Conservation (phyloP, 2,113 vertebrate species). For the Trogon melanurus region DNA sequence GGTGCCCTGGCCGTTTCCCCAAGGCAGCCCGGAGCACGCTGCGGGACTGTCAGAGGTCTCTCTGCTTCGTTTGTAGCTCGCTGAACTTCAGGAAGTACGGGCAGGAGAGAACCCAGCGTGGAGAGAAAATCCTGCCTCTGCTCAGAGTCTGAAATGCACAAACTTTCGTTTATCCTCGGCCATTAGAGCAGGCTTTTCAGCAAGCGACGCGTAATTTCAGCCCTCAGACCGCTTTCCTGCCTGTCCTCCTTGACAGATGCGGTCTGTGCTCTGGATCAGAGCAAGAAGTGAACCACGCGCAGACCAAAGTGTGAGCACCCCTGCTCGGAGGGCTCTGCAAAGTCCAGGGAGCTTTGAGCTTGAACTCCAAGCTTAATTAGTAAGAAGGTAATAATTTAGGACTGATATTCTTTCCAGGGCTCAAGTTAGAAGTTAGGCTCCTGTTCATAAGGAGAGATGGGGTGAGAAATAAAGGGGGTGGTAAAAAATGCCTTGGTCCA, state of each 20-base stretch:
- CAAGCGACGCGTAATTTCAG: rapidly evolving
- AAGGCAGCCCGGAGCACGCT: background rate
- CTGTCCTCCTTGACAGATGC: background rate
- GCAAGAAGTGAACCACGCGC: background rate
- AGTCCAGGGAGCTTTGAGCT: background rate
- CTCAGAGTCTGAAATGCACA: rapidly evolving
- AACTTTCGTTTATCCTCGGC: background rate
- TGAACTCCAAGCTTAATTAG: background rate
- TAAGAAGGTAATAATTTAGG: background rate
- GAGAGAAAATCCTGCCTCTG: background rate
- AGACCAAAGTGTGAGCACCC: background rate
- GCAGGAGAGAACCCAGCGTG: background rate
- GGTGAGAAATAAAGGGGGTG: background rate
- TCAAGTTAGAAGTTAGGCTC: background rate
- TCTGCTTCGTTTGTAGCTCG: background rate
- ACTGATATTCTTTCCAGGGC: background rate
- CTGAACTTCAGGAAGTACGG: conserved; percentile 40
- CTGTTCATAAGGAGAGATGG: background rate
- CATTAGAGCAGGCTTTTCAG: background rate
- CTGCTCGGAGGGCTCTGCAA: background rate
- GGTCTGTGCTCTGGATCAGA: background rate
- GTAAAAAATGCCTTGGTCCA: background rate
- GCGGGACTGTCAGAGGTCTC: background rate
- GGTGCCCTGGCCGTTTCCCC: background rate
- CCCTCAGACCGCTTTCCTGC: background rate